A percentile compares a stretch with the other conserved stretches of the same genome.
phyloP scores from a whole-genome alignment of 1,140 invertebrate species.

The Drosophila quadrilineata region DNA sequence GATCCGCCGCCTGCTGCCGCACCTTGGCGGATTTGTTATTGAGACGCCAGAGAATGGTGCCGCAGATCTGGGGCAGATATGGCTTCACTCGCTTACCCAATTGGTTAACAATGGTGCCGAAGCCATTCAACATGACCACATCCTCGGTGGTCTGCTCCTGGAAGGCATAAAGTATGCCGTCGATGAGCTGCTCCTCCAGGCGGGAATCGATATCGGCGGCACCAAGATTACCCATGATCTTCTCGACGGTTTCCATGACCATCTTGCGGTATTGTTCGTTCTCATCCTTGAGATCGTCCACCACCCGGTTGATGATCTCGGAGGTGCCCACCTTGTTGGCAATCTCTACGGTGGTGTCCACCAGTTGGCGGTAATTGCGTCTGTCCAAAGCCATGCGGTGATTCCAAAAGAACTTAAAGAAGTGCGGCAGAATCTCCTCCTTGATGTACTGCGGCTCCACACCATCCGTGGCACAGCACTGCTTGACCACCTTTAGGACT shows the following conservation, averaged over 20 bases:
- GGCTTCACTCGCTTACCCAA: constrained; percentile 98
- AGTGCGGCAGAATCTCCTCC: constrained; percentile 98
- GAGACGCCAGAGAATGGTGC: constrained; percentile 99
- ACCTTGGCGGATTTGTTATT: constrained; percentile 99
- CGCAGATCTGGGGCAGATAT: constrained; percentile 99
- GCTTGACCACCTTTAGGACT: constrained; percentile 99
- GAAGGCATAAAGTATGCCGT: constrained; percentile 99
- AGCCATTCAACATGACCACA: constrained; percentile 99
- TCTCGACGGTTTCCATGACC: constrained; percentile 99
- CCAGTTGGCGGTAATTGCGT: constrained; percentile 98
- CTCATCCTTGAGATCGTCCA: constrained; percentile 99
- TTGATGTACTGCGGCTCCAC: constrained; percentile 99
- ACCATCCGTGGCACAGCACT: constrained; percentile 99
- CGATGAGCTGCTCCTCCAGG: constrained; percentile 99
- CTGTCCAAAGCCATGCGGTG: constrained; percentile 99
- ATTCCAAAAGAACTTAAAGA: constrained; percentile 99
- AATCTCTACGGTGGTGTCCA: constrained; percentile 99
- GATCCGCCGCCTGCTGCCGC: constrained; percentile 98
- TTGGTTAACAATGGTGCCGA: constrained; percentile 99
- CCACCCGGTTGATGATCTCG: constrained; percentile 99
- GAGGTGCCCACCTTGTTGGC: constrained; percentile 99
- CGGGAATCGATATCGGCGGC: constrained; percentile 98
- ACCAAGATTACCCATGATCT: constrained; percentile 98
- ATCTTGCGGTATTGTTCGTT: constrained; percentile 99
- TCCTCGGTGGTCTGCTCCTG: constrained; percentile 99